Evolutionary conservation across 2,113 vertebrate species (phyloP).

Genomic region (Gobio gobio): DNA sequence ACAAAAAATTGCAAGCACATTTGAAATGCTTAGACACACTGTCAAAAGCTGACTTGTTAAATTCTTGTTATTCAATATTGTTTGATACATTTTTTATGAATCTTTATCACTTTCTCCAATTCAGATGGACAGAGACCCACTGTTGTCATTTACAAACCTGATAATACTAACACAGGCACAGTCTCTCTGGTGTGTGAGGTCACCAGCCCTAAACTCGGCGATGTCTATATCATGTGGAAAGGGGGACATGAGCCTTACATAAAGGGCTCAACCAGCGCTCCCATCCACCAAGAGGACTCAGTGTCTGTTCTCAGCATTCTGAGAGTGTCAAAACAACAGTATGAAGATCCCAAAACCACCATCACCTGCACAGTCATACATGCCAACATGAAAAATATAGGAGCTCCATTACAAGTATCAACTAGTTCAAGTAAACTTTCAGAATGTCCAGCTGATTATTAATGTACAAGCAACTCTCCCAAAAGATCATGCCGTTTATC

Average conservation of each 20-base stretch:
- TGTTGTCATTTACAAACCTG: slow-evolving; percentile 2
- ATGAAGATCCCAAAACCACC: accelerated
- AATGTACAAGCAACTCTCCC: not conserved
- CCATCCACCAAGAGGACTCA: not conserved
- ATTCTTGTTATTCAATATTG: not conserved
- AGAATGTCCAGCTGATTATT: not conserved
- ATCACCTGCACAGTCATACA: slow-evolving; percentile 13
- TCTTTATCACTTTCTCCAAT: not conserved
- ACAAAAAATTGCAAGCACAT: not conserved
- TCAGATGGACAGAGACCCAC: not conserved
- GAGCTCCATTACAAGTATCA: accelerated
- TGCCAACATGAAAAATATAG: not conserved
- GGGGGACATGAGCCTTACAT: not conserved
- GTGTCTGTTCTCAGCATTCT: slow-evolving; percentile 34
- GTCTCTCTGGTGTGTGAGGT: slow-evolving; percentile 45
- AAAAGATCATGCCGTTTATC: not conserved
- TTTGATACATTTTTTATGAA: not conserved
- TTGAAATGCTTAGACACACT: not conserved
- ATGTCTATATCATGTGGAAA: slow-evolving; percentile 42
- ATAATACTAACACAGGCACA: accelerated
- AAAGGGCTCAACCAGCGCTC: not conserved
- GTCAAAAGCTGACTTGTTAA: not conserved
- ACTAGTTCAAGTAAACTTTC: not conserved
- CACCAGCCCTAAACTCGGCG: slow-evolving; percentile 6
- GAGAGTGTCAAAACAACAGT: not conserved